A percentile compares a stretch with the other conserved stretches of the same genome.
Evolutionary conservation across 2,113 vertebrate species (phyloP).

Genomic region (Heptranchias perlo): DNA sequence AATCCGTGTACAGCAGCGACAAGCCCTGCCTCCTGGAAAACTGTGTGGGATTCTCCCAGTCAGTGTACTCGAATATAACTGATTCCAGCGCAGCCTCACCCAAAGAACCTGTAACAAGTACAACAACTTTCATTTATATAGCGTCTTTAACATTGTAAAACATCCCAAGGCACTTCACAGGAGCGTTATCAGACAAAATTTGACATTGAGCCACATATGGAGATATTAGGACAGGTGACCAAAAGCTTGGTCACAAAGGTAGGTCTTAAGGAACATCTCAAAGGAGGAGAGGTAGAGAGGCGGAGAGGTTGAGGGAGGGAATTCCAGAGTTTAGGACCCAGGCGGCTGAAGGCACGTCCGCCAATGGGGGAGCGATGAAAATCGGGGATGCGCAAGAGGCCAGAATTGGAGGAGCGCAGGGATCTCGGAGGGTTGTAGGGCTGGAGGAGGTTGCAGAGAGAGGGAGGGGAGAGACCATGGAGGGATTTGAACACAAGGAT

Average conservation of each 20-base stretch:
- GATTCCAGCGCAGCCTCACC: not conserved
- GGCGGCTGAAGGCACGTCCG: not conserved
- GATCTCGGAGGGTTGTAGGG: not conserved
- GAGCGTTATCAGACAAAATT: not conserved
- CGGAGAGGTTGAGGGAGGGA: not conserved
- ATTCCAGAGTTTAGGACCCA: not conserved
- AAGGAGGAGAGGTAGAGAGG: not conserved
- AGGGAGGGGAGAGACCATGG: not conserved
- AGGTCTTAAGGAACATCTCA: not conserved
- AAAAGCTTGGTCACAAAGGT: not conserved
- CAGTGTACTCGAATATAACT: constrained; percentile 14
- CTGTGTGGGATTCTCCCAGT: constrained; percentile 13
- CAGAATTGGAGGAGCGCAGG: not conserved
- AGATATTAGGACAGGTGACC: not conserved
- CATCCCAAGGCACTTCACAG: not conserved
- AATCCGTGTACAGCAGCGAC: not conserved
- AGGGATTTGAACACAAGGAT: not conserved
- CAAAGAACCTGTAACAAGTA: constrained; percentile 13
- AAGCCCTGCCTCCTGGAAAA: constrained; percentile 22
- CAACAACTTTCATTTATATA: not conserved
- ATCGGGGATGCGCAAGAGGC: not conserved
- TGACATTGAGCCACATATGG: not conserved
- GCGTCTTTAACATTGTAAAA: not conserved
- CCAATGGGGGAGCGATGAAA: not conserved
- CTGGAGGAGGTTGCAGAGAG: not conserved